Base-by-base conservation (phyloP, 2,113 vertebrate genomes). In the Psettodes erumei region DNA sequence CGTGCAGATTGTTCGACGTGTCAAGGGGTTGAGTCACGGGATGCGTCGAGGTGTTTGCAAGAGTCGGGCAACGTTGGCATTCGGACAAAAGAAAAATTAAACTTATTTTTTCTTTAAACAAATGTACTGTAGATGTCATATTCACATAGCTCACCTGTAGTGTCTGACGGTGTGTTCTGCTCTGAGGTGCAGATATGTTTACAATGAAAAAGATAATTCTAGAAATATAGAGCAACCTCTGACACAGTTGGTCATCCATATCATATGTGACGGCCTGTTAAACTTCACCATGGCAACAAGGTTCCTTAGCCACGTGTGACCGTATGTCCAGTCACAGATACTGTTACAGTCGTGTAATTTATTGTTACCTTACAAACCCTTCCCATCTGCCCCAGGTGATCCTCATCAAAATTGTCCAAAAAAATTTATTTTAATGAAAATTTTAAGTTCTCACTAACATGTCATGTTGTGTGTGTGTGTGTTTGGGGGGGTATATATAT, bases 1-100 rank as follows among this genome's bases (percentile, higher is more conserved):
- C 66, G 33, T 68, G 16, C 33, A 51, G 19, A 5, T 30, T 63
- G 48, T 81, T 80, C 69, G 16, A 78, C 27, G 18, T 75, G 72
- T 77, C 56, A 61, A 35, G 16, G n/a, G 40, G 67, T 73, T 50
- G 30, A 35, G 65, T 60, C 16, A 33, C 12, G 21, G 73, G 30
- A 56, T 59, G 38, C 45, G 13, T 30, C 8, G 30, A 45, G 32
- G 21, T 55, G 28, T 48, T 40, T 6, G 15, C 35, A 35, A 21
- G 37, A 18, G 10, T 45, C 13, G 35, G 16, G 8, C 4, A 1
- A 23, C 1, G 11, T 48, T 53, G 33, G n/a, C 51, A 33, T 65
- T 56, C 28, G 65, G 19, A 66, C 58, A 42, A 42, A 43, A 3
- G 8, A 19, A 19, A 43, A 43, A 19, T 19, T 8, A 0, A 43